Percentiles rank a stretch among this genome's conserved stretches.
Conservation (phyloP, 1,140 invertebrate genomes). For the Drosophila biarmipes region DNA sequence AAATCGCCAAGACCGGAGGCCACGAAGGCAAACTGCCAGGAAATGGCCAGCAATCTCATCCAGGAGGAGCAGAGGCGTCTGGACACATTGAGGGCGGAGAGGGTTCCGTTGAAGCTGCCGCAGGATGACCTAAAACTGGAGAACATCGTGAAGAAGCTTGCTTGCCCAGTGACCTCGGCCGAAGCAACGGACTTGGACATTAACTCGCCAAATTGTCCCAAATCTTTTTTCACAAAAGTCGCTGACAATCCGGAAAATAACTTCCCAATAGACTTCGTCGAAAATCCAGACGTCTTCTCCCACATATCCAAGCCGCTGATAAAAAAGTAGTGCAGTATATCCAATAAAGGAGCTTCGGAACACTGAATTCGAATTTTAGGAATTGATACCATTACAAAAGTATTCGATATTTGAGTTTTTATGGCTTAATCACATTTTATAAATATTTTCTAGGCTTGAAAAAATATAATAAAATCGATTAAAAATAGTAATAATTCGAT, state of each 20-base stretch:
- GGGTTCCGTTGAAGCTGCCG: not conserved
- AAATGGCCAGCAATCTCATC: not conserved
- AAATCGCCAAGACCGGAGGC: not conserved
- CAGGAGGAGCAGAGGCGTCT: conserved; percentile 26
- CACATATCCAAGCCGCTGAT: not conserved
- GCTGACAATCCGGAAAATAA: not conserved
- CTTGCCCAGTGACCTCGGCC: no score
- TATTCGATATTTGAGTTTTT: not conserved
- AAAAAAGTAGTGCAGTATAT: not conserved
- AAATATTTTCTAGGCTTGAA: not conserved
- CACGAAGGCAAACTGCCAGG: no score
- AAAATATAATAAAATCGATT: not conserved
- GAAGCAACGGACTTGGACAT: not conserved
- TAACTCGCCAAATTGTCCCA: not conserved
- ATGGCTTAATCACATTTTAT: not conserved
- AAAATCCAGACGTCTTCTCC: not conserved
- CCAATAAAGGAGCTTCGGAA: not conserved
- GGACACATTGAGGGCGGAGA: conserved; percentile 10
- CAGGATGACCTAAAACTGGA: not conserved
- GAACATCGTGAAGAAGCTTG: not conserved
- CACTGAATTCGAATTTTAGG: not conserved
- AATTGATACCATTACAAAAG: not conserved
- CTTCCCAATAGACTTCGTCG: not conserved
- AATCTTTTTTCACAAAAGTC: conserved; percentile 4
- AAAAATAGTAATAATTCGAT: not conserved